Base-by-base conservation (phyloP, 2,888 invertebrate species). In the Andrena hattorfiana region DNA sequence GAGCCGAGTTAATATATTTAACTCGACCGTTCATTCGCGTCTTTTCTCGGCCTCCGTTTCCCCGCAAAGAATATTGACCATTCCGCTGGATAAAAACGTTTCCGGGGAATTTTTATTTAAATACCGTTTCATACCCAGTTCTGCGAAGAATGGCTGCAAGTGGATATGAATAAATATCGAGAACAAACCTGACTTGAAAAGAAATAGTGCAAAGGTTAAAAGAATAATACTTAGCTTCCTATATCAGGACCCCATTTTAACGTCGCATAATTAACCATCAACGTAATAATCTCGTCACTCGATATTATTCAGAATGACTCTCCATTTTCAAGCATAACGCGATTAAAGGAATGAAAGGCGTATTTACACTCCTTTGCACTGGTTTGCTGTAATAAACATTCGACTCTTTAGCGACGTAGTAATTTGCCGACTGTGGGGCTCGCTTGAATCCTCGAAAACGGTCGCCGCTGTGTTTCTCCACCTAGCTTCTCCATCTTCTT, bases 351-450 rank as follows among this genome's bases (percentile, higher is more conserved):
- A 51, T 68, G 48, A 77, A 76, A 76, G 77, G 59, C n/a, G 56
- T 49, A 60, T 76, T 60, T 67, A 77, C 60, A 60, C 51, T 66
- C 60, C n/a, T 64, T 35, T 35, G 2, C n/a, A 6, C 23, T 5
- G 4, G n/a, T 32, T 60, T 28, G 8, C 64, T 56, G 59, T 60
- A 54, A 71, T 80, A 80, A 80, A 71, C 80, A 79, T 78, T 79
- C 56, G 42, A 10, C 72, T 54, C 62, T 67, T 76, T 28, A 67
- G 20, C 20, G 3, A 5, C 23, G 51, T 56, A 63, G 67, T 63
- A 73, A 73, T 80, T 72, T 35, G 67, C 26, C 81, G 72, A 81
- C 68, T 73, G 80, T 49, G 13, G 32, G 2, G 32, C 54, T 30
- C 63, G 54, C 54, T 68, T 54, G 64, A 49, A 78, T 67, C 28